phyloP scores from a whole-genome alignment of 2,113 vertebrate species.

The Erythrolamprus reginae region DNA sequence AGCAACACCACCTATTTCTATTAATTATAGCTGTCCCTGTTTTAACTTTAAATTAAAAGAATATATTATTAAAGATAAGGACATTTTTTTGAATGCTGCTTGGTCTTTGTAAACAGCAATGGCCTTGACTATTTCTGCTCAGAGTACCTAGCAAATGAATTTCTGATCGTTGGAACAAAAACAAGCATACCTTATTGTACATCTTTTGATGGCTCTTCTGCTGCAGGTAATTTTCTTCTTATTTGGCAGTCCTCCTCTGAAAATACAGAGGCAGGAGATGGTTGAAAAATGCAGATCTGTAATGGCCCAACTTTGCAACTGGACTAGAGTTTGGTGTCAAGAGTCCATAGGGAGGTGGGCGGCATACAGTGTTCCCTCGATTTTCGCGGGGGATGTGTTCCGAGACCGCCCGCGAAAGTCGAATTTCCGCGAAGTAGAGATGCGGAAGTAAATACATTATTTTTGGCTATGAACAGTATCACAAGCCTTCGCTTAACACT shows the following conservation, averaged over 20 bases:
- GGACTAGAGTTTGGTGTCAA: not conserved
- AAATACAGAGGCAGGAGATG: constrained; percentile 45
- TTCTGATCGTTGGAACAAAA: not conserved
- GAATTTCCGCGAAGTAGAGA: too few species aligned
- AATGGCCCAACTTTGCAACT: too few species aligned
- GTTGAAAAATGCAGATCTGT: not conserved
- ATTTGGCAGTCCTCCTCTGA: constrained; percentile 81
- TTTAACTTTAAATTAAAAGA: not conserved
- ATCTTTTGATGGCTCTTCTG: constrained; percentile 73
- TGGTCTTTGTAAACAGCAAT: not conserved
- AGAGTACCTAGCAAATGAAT: not conserved
- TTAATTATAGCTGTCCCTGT: not conserved
- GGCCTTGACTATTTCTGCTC: not conserved
- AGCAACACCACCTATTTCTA: not conserved
- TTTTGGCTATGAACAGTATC: too few species aligned
- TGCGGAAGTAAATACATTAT: too few species aligned
- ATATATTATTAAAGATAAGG: not conserved
- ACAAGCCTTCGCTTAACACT: too few species aligned
- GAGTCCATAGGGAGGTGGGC: too few species aligned
- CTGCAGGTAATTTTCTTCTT: constrained; percentile 65
- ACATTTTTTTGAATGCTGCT: not conserved
- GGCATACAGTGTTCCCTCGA: too few species aligned
- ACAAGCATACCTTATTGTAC: constrained; percentile 71
- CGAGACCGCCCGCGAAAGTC: too few species aligned
- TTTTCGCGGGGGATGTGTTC: too few species aligned